A percentile compares a stretch with the other conserved stretches of the same genome.
phyloP scores from a whole-genome alignment of 1,140 invertebrate genomes.

The Ectropis grisescens region DNA sequence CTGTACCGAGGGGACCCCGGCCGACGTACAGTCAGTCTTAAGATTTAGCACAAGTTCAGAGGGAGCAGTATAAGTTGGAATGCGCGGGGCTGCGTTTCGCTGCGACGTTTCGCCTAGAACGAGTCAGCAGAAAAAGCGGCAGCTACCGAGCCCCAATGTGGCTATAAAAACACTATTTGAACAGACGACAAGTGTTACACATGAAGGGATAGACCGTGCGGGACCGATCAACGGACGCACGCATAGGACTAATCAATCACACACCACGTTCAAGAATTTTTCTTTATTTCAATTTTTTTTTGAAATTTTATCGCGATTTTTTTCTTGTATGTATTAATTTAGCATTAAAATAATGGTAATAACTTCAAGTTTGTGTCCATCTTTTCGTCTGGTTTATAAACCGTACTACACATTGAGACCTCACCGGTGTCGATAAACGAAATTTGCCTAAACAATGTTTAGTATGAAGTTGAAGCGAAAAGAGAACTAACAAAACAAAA shows the following conservation, averaged over 20 bases:
- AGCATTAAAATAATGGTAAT: conserved; percentile 52
- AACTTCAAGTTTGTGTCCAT: conserved; percentile 55
- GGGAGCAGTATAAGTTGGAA: conserved; percentile 1
- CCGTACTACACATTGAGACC: too few relatives aligned
- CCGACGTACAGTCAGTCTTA: conserved; percentile 31
- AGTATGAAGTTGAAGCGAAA: conserved; percentile 46
- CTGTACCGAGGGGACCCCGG: conserved; percentile 24
- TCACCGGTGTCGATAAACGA: too few relatives aligned
- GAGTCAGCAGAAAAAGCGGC: conserved; percentile 2
- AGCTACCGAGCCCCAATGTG: too few relatives aligned
- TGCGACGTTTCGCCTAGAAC: background rate
- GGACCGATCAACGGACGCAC: conserved; percentile 4
- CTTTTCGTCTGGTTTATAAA: conserved; percentile 39
- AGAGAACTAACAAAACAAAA: conserved; percentile 62
- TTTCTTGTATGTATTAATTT: conserved; percentile 56
- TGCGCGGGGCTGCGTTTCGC: background rate
- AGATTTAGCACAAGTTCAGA: conserved; percentile 17
- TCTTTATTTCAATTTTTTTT: conserved; percentile 63
- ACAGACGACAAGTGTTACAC: conserved; percentile 57
- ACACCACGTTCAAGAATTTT: conserved; percentile 63
- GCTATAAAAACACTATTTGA: conserved; percentile 28
- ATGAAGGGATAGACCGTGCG: conserved; percentile 26
- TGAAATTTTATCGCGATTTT: conserved; percentile 21
- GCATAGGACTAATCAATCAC: conserved; percentile 55
- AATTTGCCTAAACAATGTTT: conserved; percentile 28